These are phyloP conservation scores for Falco novaeseelandiae DNA, from an alignment of 2,797 vertebrate species.

Conservation along the genomic window DNA sequence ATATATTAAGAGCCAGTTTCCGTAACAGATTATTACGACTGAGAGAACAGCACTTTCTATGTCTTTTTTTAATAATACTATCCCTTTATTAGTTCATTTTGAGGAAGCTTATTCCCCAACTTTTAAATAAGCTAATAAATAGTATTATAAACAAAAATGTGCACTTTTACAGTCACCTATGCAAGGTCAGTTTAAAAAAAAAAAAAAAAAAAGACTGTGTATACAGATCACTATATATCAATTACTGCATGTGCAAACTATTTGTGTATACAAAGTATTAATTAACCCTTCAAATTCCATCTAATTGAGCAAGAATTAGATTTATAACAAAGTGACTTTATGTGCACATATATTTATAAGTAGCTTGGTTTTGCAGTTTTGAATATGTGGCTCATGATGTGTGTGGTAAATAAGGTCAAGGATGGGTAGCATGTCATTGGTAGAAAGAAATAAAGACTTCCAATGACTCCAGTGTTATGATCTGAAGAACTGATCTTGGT, in stretches of 20 bases:
- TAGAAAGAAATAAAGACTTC: background rate
- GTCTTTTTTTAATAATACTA: background rate
- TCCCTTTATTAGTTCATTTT: background rate
- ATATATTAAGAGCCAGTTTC: background rate
- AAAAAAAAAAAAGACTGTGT: background rate
- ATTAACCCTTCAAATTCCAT: background rate
- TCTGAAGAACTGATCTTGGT: background rate
- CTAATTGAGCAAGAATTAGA: background rate
- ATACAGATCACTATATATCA: background rate
- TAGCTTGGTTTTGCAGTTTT: background rate
- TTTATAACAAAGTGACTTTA: background rate
- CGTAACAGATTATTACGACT: background rate
- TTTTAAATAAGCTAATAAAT: background rate
- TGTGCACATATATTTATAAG: background rate
- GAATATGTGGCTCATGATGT: background rate
- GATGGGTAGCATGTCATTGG: background rate
- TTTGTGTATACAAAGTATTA: background rate
- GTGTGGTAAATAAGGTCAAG: background rate
- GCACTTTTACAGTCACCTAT: background rate
- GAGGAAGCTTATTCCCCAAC: background rate
- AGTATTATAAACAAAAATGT: background rate
- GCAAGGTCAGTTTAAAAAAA: background rate
- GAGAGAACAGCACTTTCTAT: background rate
- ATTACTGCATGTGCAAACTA: background rate
- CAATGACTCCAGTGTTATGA: background rate